A percentile compares a stretch with the other conserved stretches of the same genome.
Conservation (phyloP, 2,888 invertebrate genomes). For the Pseudanteris insignis region DNA sequence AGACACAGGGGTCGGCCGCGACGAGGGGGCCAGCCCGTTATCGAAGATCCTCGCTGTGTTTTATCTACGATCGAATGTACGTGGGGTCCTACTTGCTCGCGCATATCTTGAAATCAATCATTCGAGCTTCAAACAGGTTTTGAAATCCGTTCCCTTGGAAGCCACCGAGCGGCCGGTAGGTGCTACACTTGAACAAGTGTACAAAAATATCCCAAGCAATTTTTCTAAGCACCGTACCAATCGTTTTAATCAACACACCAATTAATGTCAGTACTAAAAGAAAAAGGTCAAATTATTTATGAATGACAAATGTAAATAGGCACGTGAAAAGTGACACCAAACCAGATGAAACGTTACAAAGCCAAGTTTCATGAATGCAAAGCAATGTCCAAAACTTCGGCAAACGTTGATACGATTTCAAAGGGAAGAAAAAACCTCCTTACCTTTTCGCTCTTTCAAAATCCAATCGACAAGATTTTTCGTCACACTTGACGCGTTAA, state of each 20-base stretch:
- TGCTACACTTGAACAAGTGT: too few species aligned
- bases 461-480: slow-evolving; percentile 4
- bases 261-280: too few species aligned
- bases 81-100: slow-evolving; percentile 13
- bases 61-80: slow-evolving; percentile 13
- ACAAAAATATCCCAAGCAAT: too few species aligned
- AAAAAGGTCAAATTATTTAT: too few species aligned
- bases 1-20: slow-evolving; percentile 39
- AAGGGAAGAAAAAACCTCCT: neutral
- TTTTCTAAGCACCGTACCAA: too few species aligned
- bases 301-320: neutral
- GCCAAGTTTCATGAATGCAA: too few species aligned
- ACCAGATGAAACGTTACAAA: too few species aligned
- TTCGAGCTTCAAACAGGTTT: slow-evolving; percentile 14
- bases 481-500: slow-evolving; percentile 25
- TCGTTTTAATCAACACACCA: too few species aligned
- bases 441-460: slow-evolving; percentile 1
- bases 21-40: slow-evolving; percentile 11
- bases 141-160: slow-evolving; percentile 10
- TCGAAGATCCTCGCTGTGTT: slow-evolving; percentile 15
- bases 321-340: too few species aligned
- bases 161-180: too few species aligned
- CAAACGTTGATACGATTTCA: too few species aligned
- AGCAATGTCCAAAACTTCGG: too few species aligned
- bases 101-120: slow-evolving; percentile 20